A percentile compares a stretch with the other conserved stretches of the same genome.
phyloP scores from a whole-genome alignment of 2,113 vertebrate genomes.

The Epinephelus lanceolatus region DNA sequence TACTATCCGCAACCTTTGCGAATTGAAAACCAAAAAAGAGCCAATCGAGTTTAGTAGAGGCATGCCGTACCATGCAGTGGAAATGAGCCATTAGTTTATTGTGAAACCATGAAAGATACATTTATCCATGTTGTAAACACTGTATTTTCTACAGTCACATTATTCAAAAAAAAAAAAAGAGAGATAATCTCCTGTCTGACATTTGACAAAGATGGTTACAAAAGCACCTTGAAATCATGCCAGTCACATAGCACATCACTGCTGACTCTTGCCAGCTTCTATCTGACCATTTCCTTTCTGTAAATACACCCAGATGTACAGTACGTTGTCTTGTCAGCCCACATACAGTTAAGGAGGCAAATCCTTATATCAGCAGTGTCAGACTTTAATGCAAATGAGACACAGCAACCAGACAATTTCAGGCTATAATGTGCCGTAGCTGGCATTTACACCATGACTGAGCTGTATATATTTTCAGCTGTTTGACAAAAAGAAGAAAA shows the following conservation, averaged over 20 bases:
- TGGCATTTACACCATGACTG: slow-evolving; percentile 2
- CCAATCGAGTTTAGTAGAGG: background rate
- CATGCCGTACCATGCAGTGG: too few species aligned
- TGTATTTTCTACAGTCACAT: background rate
- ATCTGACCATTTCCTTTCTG: background rate
- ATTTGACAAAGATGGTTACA: background rate
- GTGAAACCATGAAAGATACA: background rate
- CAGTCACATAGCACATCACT: background rate
- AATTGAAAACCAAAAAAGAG: too few species aligned
- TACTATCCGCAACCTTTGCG: too few species aligned
- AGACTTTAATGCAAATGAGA: slow-evolving; percentile 11
- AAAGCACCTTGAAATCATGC: background rate
- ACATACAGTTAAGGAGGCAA: background rate
- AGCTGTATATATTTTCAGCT: slow-evolving; percentile 13
- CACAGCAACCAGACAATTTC: background rate
- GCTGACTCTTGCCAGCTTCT: background rate
- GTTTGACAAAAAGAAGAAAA: slow-evolving; percentile 25
- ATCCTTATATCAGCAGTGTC: slow-evolving; percentile 11
- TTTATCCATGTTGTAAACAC: background rate
- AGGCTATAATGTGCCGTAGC: background rate
- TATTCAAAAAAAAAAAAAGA: background rate
- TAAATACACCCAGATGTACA: background rate
- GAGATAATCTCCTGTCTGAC: background rate
- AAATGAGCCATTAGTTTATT: background rate
- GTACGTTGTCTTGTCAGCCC: slow-evolving; percentile 1